Evolutionary conservation across 2,888 invertebrate genomes (phyloP).

Genomic region (Ypsolopha sequella): DNA sequence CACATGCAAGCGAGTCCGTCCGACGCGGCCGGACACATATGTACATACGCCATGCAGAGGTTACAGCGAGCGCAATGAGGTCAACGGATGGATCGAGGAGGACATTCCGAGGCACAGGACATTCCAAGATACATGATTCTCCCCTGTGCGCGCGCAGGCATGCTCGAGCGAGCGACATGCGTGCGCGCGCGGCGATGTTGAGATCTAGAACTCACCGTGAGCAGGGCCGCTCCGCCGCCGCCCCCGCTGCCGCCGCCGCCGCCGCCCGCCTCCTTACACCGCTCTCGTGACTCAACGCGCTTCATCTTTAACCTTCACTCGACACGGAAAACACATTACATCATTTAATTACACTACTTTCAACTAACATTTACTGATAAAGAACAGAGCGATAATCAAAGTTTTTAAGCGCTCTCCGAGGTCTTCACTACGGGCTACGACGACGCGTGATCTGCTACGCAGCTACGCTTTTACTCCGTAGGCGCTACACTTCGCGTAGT

Average conservation of each 20-base stretch:
- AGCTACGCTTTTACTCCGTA: too few species aligned
- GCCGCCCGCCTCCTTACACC: background rate
- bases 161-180: constrained; percentile 29
- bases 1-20: constrained; percentile 56
- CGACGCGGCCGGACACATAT: constrained; percentile 18
- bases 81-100: constrained; percentile 64
- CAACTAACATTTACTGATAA: background rate
- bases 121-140: constrained; percentile 73
- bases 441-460: too few species aligned
- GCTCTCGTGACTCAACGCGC: background rate
- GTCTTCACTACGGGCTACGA: too few species aligned
- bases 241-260: constrained; percentile 5
- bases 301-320: background rate
- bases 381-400: background rate
- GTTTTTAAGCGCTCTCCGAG: too few species aligned
- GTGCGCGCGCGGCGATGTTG: constrained; percentile 67
- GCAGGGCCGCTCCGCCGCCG: constrained; percentile 18
- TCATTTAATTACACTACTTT: background rate
- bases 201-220: constrained; percentile 70
- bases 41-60: constrained; percentile 56
- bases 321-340: constrained; percentile 2
- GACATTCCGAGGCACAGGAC: constrained; percentile 73
- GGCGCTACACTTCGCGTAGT: too few species aligned
- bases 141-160: constrained; percentile 64
- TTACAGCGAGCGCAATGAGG: constrained; percentile 53